Base-by-base conservation (phyloP, 2,888 invertebrate genomes). In the Drosophila koepferae region DNA sequence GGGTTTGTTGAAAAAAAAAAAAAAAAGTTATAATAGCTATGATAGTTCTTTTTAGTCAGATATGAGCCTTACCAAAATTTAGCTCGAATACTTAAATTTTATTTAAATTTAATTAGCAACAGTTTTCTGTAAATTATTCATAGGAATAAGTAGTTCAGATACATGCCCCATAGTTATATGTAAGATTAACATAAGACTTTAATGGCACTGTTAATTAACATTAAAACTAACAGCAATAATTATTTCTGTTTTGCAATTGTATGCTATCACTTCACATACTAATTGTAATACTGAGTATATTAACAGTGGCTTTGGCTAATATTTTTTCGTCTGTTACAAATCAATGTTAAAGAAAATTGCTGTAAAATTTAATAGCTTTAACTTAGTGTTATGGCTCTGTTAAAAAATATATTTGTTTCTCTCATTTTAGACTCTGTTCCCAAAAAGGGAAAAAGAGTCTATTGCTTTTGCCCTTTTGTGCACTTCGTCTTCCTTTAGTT, bases 41-140 rank as follows among this genome's bases (percentile, higher is more conserved):
- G 23, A 4, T 23, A 23, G 3, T 23, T 4, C 4, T 23, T 23
- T 4, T 23, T 23, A 23, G 8, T 2, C 34, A 9, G 9, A 1
- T 9, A 9, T 36, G 31, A 41, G 31, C 36, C 12, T 6, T 60
- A 43, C 10, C 34, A 43, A 20, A 20, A n/a, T 53, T 61, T 41
- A 7, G 48, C 18, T n/a, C 14, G 10, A 40, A 9, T 14, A 9
- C 0, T 38, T n/a, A 49, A 31, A n/a, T n/a, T 31, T 1, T 8
- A 16, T 1, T 0, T 14, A 6, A 14, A 6, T 12, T 34, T 0
- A 28, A 28, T 3, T 28, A 5, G 0, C 28, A 0, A 0, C 28
- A 28, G 0, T 28, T 28, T 28, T 6, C 0, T 28, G 28, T 28
- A 6, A 36, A 14, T 20, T 12, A 34, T 12, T 49, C n/a, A 3